These are phyloP conservation scores for Nezara viridula DNA, from an alignment of 2,888 invertebrate species.

Conservation along the genomic window DNA sequence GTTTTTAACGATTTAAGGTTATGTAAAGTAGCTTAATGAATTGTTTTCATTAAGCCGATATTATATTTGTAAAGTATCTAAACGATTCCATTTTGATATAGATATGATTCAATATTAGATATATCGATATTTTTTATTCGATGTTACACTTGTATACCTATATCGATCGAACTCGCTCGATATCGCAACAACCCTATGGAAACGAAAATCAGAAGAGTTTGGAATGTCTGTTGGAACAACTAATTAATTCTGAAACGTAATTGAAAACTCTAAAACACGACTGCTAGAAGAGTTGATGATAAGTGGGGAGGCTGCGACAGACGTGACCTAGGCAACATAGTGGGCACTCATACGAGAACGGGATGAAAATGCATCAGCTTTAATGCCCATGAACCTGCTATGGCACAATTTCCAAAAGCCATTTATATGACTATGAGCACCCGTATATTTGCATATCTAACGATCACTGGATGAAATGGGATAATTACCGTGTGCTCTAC, in stretches of 20 bases:
- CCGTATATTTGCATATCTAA: not conserved
- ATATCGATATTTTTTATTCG: too few species aligned
- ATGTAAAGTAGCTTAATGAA: too few species aligned
- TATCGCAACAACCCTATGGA: too few species aligned
- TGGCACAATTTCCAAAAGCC: not conserved
- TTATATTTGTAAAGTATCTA: too few species aligned
- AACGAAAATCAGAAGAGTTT: not conserved
- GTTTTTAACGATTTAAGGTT: too few species aligned
- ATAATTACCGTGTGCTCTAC: not conserved
- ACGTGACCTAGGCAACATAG: not conserved
- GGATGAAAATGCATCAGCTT: not conserved
- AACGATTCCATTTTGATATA: too few species aligned
- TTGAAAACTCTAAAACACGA: not conserved
- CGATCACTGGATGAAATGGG: not conserved
- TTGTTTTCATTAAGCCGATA: too few species aligned
- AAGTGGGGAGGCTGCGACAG: not conserved
- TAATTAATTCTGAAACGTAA: not conserved
- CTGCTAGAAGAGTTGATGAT: not conserved
- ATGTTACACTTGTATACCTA: too few species aligned
- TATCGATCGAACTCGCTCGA: too few species aligned
- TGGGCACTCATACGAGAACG: too few species aligned
- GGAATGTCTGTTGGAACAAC: not conserved
- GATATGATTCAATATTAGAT: too few species aligned
- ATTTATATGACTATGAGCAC: not conserved
- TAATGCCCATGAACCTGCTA: not conserved